Conservation (phyloP, 2,797 vertebrate genomes). For the Discoglossus pictus region DNA sequence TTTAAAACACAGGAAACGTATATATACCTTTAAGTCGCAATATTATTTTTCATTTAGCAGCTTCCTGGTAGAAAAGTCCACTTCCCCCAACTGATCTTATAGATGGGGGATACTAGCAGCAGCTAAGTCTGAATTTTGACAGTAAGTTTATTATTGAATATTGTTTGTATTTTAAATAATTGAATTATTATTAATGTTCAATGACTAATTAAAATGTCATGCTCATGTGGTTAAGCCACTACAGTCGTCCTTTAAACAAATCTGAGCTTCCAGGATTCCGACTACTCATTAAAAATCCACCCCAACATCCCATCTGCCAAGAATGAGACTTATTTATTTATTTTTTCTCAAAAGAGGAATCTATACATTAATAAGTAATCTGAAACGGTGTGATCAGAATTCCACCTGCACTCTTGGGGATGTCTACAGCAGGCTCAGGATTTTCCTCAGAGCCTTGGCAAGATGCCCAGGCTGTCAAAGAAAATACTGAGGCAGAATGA, state of each 20-base stretch:
- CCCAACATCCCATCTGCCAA: constrained; percentile 49
- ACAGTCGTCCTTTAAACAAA: neutral
- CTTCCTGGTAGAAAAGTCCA: too few species aligned
- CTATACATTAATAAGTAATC: constrained; percentile 24
- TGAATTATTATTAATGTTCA: too few species aligned
- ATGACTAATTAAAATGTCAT: too few species aligned
- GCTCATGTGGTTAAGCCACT: too few species aligned
- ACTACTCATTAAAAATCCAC: constrained; percentile 55
- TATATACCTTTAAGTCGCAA: too few species aligned
- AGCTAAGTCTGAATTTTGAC: too few species aligned
- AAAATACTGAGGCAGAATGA: constrained; percentile 30
- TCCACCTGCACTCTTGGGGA: constrained; percentile 58
- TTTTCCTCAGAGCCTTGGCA: constrained; percentile 64
- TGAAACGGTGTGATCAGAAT: constrained; percentile 9
- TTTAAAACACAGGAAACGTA: too few species aligned
- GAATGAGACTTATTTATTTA: constrained; percentile 44
- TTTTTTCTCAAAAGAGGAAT: constrained; percentile 44
- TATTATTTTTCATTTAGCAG: too few species aligned
- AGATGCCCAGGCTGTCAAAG: constrained; percentile 51
- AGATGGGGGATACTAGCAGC: too few species aligned
- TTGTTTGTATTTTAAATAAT: too few species aligned
- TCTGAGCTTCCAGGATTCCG: constrained; percentile 20
- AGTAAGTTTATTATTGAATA: too few species aligned
- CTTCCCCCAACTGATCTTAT: too few species aligned
- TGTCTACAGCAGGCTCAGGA: constrained; percentile 52